Percentiles rank a stretch among this genome's conserved stretches.
These are phyloP conservation scores for Pseudoips prasinana DNA, from an alignment of 2,888 invertebrate species.

Conservation along the genomic window DNA sequence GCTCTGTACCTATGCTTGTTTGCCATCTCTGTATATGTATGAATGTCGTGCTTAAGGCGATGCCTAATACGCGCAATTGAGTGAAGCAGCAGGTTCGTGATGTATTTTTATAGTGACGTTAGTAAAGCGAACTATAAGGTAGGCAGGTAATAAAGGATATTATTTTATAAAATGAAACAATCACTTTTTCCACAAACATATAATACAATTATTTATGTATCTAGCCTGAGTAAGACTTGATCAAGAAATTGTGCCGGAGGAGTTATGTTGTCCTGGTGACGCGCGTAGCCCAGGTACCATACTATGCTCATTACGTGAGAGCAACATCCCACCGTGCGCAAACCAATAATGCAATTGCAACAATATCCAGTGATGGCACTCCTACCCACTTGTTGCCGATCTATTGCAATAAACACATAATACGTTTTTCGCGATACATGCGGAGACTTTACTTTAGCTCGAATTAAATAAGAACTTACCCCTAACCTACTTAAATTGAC, in stretches of 20 bases:
- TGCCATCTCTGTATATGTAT: too few species aligned
- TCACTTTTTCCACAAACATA: too few species aligned
- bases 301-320: slow-evolving; percentile 5
- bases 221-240: not conserved
- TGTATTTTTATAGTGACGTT: too few species aligned
- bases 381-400: slow-evolving; percentile 4
- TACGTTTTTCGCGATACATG: slow-evolving; percentile 5
- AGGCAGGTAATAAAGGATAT: too few species aligned
- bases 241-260: not conserved
- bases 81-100: too few species aligned
- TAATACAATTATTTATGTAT: not conserved
- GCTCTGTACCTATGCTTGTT: too few species aligned
- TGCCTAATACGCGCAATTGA: too few species aligned
- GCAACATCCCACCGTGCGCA: slow-evolving; percentile 7
- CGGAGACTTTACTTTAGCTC: slow-evolving; percentile 7
- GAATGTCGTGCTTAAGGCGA: too few species aligned
- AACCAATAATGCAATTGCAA: slow-evolving; percentile 7
- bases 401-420: slow-evolving; percentile 2
- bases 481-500: slow-evolving; percentile 7
- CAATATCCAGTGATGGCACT: slow-evolving; percentile 4
- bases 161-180: too few species aligned
- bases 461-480: slow-evolving; percentile 8
- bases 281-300: slow-evolving; percentile 1
- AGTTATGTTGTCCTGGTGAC: not conserved
- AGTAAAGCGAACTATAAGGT: too few species aligned